phyloP scores from a whole-genome alignment of 2,113 vertebrate genomes.

The Melierax canorus region DNA sequence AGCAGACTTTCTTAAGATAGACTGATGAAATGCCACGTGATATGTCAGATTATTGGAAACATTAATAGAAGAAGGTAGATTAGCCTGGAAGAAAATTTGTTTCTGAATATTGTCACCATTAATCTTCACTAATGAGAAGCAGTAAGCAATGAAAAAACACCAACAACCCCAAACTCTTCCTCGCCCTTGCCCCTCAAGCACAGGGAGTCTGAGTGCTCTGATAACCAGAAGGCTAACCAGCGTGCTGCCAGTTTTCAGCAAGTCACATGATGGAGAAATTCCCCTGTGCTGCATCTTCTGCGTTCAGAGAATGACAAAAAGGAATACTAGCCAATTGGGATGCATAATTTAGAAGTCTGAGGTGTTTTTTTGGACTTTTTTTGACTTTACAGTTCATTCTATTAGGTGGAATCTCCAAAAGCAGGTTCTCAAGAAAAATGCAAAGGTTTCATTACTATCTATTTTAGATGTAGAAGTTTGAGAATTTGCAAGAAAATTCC shows the following conservation, averaged over 20 bases:
- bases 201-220: neutral
- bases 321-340: neutral
- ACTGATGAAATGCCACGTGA: neutral
- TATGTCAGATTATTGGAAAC: neutral
- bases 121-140: neutral
- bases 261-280: neutral
- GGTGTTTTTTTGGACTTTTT: rapidly evolving
- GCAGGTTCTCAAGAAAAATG: neutral
- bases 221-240: neutral
- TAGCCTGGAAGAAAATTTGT: neutral
- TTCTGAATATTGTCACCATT: neutral
- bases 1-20: neutral
- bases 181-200: neutral
- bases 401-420: neutral
- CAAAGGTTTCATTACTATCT: neutral
- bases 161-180: neutral
- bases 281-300: neutral
- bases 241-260: neutral
- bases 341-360: neutral
- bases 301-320: neutral
- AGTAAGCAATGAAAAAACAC: neutral
- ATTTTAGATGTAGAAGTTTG: neutral
- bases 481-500: neutral
- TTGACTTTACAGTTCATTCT: neutral
- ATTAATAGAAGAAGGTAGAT: neutral